Evolutionary conservation across 2,113 vertebrate genomes (phyloP), one percentile per base, ranked within the genome.

Genomic region (Daboia siamensis): DNA sequence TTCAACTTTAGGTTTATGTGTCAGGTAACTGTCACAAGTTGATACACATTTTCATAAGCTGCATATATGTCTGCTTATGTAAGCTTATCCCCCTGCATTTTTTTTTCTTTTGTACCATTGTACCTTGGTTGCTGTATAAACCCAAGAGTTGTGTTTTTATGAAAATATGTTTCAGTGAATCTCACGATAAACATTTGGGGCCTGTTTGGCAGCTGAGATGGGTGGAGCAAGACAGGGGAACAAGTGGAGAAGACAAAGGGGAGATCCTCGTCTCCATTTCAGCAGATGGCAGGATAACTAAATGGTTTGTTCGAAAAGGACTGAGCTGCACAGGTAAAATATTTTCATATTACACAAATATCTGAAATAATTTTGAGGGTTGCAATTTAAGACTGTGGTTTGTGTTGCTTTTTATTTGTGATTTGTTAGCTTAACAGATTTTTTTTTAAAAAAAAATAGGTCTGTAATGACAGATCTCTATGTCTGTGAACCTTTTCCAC

Each of bases 171-270:
- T 90, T 93, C 90, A 99, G 99, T 23, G 95, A 98, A 56, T 98
- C 98, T 94, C 57, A 92, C 44, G 96, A 98, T 21, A 98, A 98
- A 92, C 98, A 99, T 94, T 93, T 95, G 89, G 97, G 97, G 86
- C 97, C 98, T 3, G 97, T 99, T 59, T 99, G 98, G 98, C 98
- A 99, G 89, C 94, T 99, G 93, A 98, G 94, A 94, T 99, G 99
- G 99, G 96, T 97, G 59, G 96, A 98, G 21, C 97, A 98, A 92
- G 97, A 98, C 86, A 90, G 95, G 93, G 97, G 94, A 3, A 93
- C 92, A 0, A 74, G 94, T 24, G 98, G 95, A 88, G 98, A 97
- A 12, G 97, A 98, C 93, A 98, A 95, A 92, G 96, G 90, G 1
- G 99, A 99, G 94, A 97, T 94, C 2, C 96, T 99, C 1, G 94